Percentiles rank a stretch among this genome's conserved stretches.
These are phyloP conservation scores for Adelphocoris suturalis DNA, from an alignment of 2,888 invertebrate species.

Conservation along the genomic window DNA sequence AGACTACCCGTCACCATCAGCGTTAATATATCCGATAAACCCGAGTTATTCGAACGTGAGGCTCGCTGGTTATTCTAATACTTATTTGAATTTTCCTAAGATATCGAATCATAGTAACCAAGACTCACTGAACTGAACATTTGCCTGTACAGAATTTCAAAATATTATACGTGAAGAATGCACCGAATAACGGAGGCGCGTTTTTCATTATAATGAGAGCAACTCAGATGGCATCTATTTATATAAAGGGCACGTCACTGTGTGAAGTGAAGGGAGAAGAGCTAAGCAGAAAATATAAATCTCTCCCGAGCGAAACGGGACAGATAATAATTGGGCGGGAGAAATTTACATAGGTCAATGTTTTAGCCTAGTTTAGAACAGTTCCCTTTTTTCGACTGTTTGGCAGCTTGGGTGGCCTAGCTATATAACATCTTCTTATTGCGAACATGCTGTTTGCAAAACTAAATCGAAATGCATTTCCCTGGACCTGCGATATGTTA, in stretches of 20 bases:
- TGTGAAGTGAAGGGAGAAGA: slow-evolving; percentile 23
- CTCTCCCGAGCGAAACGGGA: neutral
- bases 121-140: too few relatives aligned
- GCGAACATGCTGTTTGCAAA: too few relatives aligned
- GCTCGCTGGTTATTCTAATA: too few relatives aligned
- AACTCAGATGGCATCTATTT: slow-evolving; percentile 29
- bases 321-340: slow-evolving; percentile 21
- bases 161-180: too few relatives aligned
- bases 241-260: slow-evolving; percentile 4
- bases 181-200: too few relatives aligned
- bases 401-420: neutral
- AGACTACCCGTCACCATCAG: slow-evolving; percentile 25
- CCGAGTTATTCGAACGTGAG: neutral
- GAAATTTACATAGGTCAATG: slow-evolving; percentile 27
- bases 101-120: too few relatives aligned
- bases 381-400: too few relatives aligned
- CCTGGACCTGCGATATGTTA: too few relatives aligned
- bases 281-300: slow-evolving; percentile 6
- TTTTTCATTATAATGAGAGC: neutral
- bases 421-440: neutral
- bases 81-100: too few relatives aligned
- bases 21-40: neutral
- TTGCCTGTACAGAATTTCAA: too few relatives aligned
- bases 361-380: neutral
- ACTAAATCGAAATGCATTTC: too few relatives aligned